Base-by-base conservation (phyloP, 2,888 invertebrate genomes). In the Catocala sponsa region DNA sequence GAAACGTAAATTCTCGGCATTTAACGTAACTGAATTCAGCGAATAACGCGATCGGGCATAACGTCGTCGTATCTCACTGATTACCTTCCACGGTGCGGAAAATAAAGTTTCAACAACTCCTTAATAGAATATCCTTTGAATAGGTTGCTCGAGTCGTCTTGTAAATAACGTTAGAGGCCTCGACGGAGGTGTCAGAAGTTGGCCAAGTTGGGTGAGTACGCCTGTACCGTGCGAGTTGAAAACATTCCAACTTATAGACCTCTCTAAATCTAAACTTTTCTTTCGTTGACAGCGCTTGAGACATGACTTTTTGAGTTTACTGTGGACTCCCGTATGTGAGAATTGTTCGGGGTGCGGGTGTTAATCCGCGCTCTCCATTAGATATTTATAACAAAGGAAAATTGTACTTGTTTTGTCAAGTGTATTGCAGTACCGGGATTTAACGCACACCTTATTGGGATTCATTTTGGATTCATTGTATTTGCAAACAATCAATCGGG, bases 191-290 rank as follows among this genome's bases (percentile, higher is more conserved):
- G 86, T 86, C 86, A 87, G 75, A 84, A 86, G 81, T 86, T 85
- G 65, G 71, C 71, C 63, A 81, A 82, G 78, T 79, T 65, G 51
- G 68, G 63, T 55, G 61, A 63, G 66, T 69, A 64, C 65, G 57
- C 58, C 63, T 70, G 68, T 73, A 70, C 62, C 68, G 64, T 54
- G 59, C 58, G 62, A 79, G 72, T 75, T 79, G 80, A 74, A 79
- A 82, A 80, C 82, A 81, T 81, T 81, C 78, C 52, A 89, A 88
- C 80, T 88, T 80, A 68, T 71, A 71, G 81, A 86, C 85, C 87
- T 79, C 86, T 84, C 82, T 89, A 88, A 90, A 89, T 89, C 86
- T 87, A 80, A 89, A 88, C 83, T 89, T 88, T 82, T 76, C 77
- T 74, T 70, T 78, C 76, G 86, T 84, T 86, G 86, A 87, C 86